phyloP scores from a whole-genome alignment of 2,888 invertebrate genomes.

The Drosophila rubida region DNA sequence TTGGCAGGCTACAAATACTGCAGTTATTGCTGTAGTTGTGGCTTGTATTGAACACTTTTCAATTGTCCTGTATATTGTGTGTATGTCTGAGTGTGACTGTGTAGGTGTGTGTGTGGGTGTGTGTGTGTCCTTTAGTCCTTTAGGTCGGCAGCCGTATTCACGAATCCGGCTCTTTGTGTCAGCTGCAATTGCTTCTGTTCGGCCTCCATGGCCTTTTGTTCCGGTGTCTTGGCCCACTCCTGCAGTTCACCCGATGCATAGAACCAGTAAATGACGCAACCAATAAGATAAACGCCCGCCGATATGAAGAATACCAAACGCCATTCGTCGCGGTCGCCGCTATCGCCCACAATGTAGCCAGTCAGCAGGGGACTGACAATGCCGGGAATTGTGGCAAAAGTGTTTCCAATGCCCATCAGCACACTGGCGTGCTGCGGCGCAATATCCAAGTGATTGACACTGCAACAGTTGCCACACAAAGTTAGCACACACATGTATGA shows the following conservation, averaged over 20 bases:
- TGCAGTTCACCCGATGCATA: constrained; percentile 93
- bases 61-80: constrained; percentile 9
- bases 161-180: constrained; percentile 78
- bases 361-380: constrained; percentile 95
- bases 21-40: neutral
- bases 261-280: constrained; percentile 92
- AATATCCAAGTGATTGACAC: constrained; percentile 94
- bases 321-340: constrained; percentile 89
- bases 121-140: constrained; percentile 72
- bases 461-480: constrained; percentile 79
- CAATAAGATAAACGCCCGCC: constrained; percentile 92
- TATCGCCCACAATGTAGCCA: constrained; percentile 90
- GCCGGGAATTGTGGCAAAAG: constrained; percentile 95
- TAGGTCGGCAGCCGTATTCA: constrained; percentile 83
- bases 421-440: constrained; percentile 96
- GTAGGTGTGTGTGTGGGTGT: neutral
- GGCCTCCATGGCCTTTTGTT: constrained; percentile 76
- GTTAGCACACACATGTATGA: neutral
- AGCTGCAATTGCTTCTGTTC: constrained; percentile 73
- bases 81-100: neutral
- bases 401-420: constrained; percentile 96
- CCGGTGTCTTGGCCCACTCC: constrained; percentile 89
- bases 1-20: too few species aligned
- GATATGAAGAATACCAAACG: constrained; percentile 94
- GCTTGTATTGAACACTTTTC: constrained; percentile 29